Percentiles rank a stretch among this genome's conserved stretches.
These are phyloP conservation scores for Falco columbarius DNA, from an alignment of 2,797 vertebrate species.

Conservation along the genomic window DNA sequence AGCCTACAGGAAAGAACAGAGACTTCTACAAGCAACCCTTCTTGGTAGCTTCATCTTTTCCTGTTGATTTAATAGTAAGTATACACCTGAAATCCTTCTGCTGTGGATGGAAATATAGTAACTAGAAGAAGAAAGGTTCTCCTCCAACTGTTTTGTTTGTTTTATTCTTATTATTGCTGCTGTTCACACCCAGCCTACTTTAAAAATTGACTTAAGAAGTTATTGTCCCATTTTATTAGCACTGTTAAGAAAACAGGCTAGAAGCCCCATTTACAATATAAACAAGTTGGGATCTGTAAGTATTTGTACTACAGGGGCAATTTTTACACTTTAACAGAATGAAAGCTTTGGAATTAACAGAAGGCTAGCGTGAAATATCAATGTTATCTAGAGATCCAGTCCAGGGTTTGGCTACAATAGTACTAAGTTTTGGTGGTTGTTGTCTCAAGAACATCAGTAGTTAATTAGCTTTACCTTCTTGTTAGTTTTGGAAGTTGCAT, in stretches of 20 bases:
- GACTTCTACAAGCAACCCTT: neutral
- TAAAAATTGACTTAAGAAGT: neutral
- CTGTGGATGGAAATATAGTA: neutral
- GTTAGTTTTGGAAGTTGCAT: neutral
- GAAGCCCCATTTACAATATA: neutral
- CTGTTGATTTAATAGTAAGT: neutral
- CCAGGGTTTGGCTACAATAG: neutral
- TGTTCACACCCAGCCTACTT: neutral
- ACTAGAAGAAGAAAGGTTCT: neutral
- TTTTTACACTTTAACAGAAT: neutral
- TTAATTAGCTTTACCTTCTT: neutral
- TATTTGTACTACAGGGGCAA: neutral
- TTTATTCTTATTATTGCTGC: neutral
- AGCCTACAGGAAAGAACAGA: neutral
- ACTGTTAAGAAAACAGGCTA: neutral
- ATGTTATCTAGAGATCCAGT: neutral
- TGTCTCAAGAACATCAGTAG: neutral
- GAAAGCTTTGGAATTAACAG: neutral
- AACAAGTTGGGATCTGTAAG: neutral
- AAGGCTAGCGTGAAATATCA: neutral
- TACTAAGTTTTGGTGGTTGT: neutral
- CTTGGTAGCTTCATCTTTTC: neutral
- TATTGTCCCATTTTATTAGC: neutral
- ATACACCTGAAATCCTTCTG: neutral
- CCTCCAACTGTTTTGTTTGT: neutral